phyloP scores from a whole-genome alignment of 1,140 invertebrate species.

The Diachasmimorpha longicaudata region DNA sequence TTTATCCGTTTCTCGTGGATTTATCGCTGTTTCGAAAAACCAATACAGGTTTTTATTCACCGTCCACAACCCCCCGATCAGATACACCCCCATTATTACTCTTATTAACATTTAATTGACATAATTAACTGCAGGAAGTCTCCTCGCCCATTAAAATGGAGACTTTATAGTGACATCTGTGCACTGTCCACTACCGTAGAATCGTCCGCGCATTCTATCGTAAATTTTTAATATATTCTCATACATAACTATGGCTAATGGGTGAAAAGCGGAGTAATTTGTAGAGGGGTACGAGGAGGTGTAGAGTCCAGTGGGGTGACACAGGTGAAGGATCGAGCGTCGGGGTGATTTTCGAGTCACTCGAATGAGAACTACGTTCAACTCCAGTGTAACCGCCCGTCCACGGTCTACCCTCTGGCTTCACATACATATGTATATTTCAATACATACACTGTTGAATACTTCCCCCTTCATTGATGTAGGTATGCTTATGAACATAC shows the following conservation, averaged over 20 bases:
- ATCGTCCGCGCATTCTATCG: too few species aligned
- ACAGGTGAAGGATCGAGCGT: constrained; percentile 23
- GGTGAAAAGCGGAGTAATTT: not conserved
- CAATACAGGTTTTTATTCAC: too few species aligned
- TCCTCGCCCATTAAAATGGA: too few species aligned
- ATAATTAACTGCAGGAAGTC: too few species aligned
- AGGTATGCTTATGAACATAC: constrained; percentile 14
- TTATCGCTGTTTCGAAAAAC: too few species aligned
- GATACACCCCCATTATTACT: too few species aligned
- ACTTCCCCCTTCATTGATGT: not conserved
- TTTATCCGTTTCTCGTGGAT: too few species aligned
- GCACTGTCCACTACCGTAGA: too few species aligned
- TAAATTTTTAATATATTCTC: not conserved
- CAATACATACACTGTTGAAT: not conserved
- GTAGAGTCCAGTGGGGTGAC: constrained; percentile 32
- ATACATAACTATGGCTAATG: not conserved
- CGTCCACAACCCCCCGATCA: too few species aligned
- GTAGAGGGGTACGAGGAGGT: not conserved
- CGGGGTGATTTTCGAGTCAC: constrained; percentile 6
- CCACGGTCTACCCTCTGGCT: not conserved
- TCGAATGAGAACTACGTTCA: not conserved
- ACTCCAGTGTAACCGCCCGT: not conserved
- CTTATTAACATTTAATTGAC: too few species aligned
- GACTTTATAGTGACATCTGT: too few species aligned
- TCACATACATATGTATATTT: not conserved